Percentiles rank a stretch among this genome's conserved stretches.
phyloP scores from a whole-genome alignment of 2,888 invertebrate species.

The Acleris laterana region DNA sequence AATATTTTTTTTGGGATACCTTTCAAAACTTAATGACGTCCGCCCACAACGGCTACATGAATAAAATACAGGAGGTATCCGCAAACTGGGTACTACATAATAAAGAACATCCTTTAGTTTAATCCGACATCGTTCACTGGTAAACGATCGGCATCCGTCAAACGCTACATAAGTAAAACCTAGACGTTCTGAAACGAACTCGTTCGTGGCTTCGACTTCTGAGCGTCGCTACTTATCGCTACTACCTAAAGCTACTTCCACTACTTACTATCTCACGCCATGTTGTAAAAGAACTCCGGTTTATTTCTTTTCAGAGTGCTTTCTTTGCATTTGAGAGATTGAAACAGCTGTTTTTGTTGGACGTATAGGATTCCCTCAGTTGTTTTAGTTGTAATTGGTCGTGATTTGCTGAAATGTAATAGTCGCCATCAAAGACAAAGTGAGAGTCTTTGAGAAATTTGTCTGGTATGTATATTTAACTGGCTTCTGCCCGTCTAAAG shows the following conservation, averaged over 20 bases:
- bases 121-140: conserved; percentile 1
- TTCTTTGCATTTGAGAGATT: conserved; percentile 7
- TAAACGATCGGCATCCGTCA: conserved; percentile 22
- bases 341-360: background rate
- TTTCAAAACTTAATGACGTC: no score
- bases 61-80: background rate
- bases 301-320: conserved; percentile 19
- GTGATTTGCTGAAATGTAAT: background rate
- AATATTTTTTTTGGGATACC: no score
- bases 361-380: background rate
- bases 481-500: no score
- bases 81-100: background rate
- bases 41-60: background rate
- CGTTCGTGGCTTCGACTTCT: background rate
- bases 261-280: conserved; percentile 14
- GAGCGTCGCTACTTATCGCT: conserved; percentile 30
- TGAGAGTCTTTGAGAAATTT: no score
- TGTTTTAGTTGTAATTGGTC: background rate
- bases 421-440: no score
- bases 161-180: background rate
- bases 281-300: conserved; percentile 19
- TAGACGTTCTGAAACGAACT: conserved; percentile 6
- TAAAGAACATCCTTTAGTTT: background rate
- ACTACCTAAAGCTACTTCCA: conserved; percentile 29
- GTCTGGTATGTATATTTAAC: no score